Percentiles rank a stretch among this genome's conserved stretches.
Evolutionary conservation across 2,797 vertebrate species (phyloP).

Genomic region (Antennarius maculatus): DNA sequence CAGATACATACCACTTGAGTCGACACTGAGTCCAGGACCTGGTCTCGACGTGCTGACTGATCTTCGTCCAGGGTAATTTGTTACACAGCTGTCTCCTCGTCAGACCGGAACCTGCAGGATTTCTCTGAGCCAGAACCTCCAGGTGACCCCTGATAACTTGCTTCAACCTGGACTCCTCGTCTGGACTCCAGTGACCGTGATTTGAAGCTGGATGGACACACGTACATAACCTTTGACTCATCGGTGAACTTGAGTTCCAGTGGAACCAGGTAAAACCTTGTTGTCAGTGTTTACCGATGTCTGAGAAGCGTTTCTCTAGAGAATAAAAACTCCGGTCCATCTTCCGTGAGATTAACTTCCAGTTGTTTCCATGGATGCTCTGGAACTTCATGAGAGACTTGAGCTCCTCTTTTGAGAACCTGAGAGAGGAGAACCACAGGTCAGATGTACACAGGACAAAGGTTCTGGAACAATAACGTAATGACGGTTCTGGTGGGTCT

Average conservation of each 20-base stretch:
- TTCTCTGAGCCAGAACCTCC: slow-evolving; percentile 27
- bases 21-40: slow-evolving; percentile 78
- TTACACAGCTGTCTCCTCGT: slow-evolving; percentile 62
- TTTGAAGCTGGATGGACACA: slow-evolving; percentile 33
- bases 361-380: slow-evolving; percentile 72
- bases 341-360: slow-evolving; percentile 69
- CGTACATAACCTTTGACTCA: background rate
- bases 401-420: slow-evolving; percentile 74
- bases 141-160: slow-evolving; percentile 55
- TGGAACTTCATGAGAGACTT: slow-evolving; percentile 60
- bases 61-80: slow-evolving; percentile 70
- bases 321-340: slow-evolving; percentile 72
- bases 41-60: slow-evolving; percentile 62
- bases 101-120: slow-evolving; percentile 21
- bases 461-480: background rate
- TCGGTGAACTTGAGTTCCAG: background rate
- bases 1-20: slow-evolving; percentile 73
- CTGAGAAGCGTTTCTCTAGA: slow-evolving; percentile 70
- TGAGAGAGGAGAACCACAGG: slow-evolving; percentile 29
- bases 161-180: slow-evolving; percentile 60
- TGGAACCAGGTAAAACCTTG: background rate
- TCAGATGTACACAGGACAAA: background rate
- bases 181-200: slow-evolving; percentile 54
- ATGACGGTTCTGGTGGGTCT: too few species aligned
- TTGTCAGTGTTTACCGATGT: slow-evolving; percentile 42